Percentiles rank a stretch among this genome's conserved stretches.
phyloP scores from a whole-genome alignment of 2,113 vertebrate genomes.

The Leiothrix lutea region DNA sequence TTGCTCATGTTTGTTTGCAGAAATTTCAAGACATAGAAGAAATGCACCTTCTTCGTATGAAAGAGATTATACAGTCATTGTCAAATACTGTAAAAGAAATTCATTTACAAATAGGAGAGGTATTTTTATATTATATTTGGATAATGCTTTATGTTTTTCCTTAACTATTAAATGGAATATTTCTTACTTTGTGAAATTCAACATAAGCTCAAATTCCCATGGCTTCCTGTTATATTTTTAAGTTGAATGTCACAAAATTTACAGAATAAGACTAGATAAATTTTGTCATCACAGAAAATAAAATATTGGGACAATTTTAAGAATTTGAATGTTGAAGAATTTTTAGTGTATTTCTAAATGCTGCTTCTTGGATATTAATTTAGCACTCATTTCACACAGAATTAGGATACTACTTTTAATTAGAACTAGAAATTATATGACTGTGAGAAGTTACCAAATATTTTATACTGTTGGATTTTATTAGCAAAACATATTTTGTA shows the following conservation, averaged over 20 bases:
- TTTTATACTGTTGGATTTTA: background rate
- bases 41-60: conserved; percentile 91
- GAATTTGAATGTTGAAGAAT: background rate
- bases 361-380: background rate
- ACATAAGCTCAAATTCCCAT: background rate
- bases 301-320: background rate
- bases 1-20: conserved; percentile 70
- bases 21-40: conserved; percentile 99
- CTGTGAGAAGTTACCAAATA: background rate
- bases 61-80: conserved; percentile 91
- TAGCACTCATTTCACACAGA: background rate
- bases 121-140: conserved; percentile 61
- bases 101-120: conserved; percentile 92
- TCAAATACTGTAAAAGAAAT: conserved; percentile 91
- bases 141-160: background rate
- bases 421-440: background rate
- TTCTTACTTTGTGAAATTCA: background rate
- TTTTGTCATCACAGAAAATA: background rate
- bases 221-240: background rate
- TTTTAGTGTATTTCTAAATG: background rate
- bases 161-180: background rate
- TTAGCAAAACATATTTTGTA: background rate
- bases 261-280: background rate
- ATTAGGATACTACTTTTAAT: background rate
- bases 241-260: background rate